Evolutionary conservation across 2,888 invertebrate species (phyloP).

Genomic region (Hetaerina titia): DNA sequence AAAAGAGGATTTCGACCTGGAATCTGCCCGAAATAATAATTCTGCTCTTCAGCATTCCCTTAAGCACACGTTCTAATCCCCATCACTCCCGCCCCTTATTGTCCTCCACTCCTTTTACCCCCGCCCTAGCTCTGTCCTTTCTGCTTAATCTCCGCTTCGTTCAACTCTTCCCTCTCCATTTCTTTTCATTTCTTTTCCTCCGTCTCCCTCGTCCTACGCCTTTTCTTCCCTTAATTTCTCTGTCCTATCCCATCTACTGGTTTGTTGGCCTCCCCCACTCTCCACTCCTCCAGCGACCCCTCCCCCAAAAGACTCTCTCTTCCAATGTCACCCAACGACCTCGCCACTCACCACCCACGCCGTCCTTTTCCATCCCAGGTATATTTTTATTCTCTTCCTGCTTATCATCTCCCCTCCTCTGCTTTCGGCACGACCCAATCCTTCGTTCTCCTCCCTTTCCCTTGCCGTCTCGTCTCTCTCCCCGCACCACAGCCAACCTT

Average conservation of each 20-base stretch:
- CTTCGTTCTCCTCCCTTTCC: not conserved
- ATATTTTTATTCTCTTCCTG: not conserved
- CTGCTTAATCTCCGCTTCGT: not conserved
- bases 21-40: not conserved
- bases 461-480: not conserved
- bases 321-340: not conserved
- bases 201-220: not conserved
- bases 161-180: not conserved
- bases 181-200: not conserved
- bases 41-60: constrained; percentile 16
- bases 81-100: not conserved
- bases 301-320: not conserved
- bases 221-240: not conserved
- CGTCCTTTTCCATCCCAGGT: not conserved
- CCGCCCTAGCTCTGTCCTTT: not conserved
- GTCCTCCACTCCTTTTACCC: not conserved
- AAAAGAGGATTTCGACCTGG: not conserved
- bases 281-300: not conserved
- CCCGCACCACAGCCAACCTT: not conserved
- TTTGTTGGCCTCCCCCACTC: not conserved
- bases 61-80: constrained; percentile 26
- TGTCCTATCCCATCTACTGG: not conserved
- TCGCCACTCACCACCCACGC: not conserved
- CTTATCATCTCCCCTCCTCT: not conserved
- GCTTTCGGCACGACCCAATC: no score